Base-by-base conservation (phyloP, 2,888 invertebrate genomes). In the Apomyelois bistriatella region DNA sequence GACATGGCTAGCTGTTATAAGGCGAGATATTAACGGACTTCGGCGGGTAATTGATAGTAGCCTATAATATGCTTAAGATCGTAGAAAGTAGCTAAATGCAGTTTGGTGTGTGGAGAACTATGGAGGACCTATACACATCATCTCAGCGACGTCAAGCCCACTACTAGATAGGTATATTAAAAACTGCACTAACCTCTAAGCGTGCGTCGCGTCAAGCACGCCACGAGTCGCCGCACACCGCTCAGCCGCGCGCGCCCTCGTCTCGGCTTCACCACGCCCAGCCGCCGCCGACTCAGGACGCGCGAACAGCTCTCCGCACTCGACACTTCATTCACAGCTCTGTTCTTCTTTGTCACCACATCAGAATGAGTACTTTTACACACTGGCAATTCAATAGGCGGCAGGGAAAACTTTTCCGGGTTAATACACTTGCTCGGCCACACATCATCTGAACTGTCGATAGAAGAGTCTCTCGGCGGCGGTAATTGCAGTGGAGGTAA, bases 401-500 rank as follows among this genome's bases (percentile, higher is more conserved):
- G 78, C 9, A 72, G 65, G 7, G 72, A 75, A 57, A 82, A 76
- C 64, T 75, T 70, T 48, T 77, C 79, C 40, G 60, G 81, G 66
- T 56, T 65, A 35, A 70, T 56, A 49, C 67, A 67, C 57, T 71
- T 74, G 38, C 62, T 66, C 2, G 84, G 76, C 84, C 84, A 85
- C 51, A 71, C 56, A 38, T 80, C 80, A 22, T 78, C 78, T 8
- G 70, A 66, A 49, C 67, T 70, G 53, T 68, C 72, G 51, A 58
- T 56, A 28, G 56, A 64, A 16, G 69, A 58, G 56, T 72, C 70
- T 41, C 65, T 70, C 4, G 78, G 73, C 30, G 70, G 68, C 3
- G 85, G 85, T 55, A 84, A 59, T 22, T 65, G 75, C 46, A 88
- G 67, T 42, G 87, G 89, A 1, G 89, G 89, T 47, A 89, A 66